phyloP scores from a whole-genome alignment of 2,888 invertebrate genomes.

The Ichneumon xanthorius region DNA sequence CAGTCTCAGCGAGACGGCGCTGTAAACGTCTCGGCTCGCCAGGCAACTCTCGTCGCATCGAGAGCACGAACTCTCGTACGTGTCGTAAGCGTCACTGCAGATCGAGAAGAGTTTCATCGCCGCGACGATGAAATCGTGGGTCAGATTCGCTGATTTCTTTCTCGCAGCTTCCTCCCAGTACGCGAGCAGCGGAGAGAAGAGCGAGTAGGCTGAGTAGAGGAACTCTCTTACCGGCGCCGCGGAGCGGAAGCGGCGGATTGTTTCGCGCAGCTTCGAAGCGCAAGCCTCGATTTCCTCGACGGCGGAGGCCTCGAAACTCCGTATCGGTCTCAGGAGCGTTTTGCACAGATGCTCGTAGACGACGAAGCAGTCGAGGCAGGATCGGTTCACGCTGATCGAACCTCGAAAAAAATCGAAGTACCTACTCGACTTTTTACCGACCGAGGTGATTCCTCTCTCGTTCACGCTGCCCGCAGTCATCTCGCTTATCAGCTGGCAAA shows the following conservation, averaged over 20 bases:
- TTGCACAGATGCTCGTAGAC: constrained; percentile 53
- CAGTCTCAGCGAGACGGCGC: constrained; percentile 28
- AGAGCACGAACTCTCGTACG: constrained; percentile 21
- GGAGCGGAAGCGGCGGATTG: not conserved
- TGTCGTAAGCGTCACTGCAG: constrained; percentile 12
- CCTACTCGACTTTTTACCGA: constrained; percentile 23
- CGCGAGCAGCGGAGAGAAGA: constrained; percentile 27
- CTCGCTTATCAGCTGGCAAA: constrained; percentile 62
- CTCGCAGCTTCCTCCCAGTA: constrained; percentile 54
- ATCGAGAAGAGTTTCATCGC: constrained; percentile 28
- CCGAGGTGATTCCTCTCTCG: constrained; percentile 19
- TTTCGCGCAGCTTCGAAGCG: constrained; percentile 1
- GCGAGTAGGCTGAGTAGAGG: constrained; percentile 19
- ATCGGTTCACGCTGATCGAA: constrained; percentile 3
- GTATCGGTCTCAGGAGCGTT: constrained; percentile 43
- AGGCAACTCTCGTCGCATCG: constrained; percentile 20
- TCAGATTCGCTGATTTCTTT: not conserved
- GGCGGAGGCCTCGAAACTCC: constrained; percentile 1
- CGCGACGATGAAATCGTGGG: constrained; percentile 22
- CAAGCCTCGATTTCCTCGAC: constrained; percentile 6
- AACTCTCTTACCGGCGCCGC: constrained; percentile 46
- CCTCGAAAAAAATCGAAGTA: constrained; percentile 60
- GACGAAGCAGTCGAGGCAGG: constrained; percentile 24
- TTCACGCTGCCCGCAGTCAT: constrained; percentile 59
- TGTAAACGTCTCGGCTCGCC: constrained; percentile 42